phyloP scores from a whole-genome alignment of 2,113 vertebrate genomes.

The Glareola pratincola region DNA sequence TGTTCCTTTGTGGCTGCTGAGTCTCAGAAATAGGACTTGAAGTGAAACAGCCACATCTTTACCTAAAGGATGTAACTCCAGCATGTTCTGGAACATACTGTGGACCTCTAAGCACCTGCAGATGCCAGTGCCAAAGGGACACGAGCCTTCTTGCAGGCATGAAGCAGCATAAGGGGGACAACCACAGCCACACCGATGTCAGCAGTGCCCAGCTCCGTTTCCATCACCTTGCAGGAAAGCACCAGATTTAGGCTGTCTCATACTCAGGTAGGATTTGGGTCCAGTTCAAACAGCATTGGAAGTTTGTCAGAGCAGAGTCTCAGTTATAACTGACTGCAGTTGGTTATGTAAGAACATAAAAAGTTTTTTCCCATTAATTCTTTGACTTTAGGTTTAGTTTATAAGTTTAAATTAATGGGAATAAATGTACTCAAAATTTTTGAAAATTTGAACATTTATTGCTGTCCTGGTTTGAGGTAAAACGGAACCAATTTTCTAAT shows the following conservation, averaged over 20 bases:
- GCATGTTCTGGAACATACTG: background rate
- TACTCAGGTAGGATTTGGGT: background rate
- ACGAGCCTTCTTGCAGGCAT: background rate
- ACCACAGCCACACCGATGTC: background rate
- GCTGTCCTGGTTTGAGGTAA: no score
- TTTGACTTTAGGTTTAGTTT: background rate
- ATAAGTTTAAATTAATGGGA: background rate
- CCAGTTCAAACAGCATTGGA: background rate
- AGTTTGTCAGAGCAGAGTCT: background rate
- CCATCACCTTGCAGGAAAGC: fast-evolving
- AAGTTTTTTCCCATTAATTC: background rate
- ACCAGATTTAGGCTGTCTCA: background rate
- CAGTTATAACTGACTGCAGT: background rate
- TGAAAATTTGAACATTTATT: background rate
- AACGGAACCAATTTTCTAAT: no score
- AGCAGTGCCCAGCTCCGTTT: fast-evolving
- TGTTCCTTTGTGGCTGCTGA: background rate
- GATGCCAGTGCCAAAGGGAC: background rate
- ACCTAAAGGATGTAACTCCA: background rate
- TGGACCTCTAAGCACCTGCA: background rate
- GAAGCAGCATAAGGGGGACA: background rate
- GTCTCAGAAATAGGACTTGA: background rate
- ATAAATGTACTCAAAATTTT: background rate
- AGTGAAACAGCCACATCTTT: background rate
- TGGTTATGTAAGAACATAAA: background rate